phyloP scores from a whole-genome alignment of 2,797 vertebrate species.

The Hypotaenidia okinawae region DNA sequence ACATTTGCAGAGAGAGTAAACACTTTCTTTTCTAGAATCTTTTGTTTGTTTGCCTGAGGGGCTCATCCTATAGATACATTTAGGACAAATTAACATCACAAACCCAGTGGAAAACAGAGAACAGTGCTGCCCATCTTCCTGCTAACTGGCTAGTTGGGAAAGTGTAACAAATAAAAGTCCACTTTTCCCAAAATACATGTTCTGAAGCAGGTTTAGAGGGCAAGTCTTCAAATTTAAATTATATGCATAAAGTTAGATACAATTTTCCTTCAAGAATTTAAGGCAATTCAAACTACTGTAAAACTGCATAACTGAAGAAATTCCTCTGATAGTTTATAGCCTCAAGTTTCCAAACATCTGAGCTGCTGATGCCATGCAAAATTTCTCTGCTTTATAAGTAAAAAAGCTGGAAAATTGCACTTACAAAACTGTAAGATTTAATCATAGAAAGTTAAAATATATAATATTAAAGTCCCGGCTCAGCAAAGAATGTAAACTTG shows the following conservation, averaged over 20 bases:
- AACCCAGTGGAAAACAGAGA: not conserved
- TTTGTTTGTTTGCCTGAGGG: not conserved
- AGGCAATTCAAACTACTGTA: not conserved
- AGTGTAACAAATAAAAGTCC: not conserved
- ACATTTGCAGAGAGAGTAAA: not conserved
- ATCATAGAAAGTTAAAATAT: not conserved
- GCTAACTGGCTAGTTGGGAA: not conserved
- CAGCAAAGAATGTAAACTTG: slow-evolving; percentile 34
- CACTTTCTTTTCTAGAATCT: not conserved
- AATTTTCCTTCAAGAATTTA: not conserved
- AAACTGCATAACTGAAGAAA: slow-evolving; percentile 5
- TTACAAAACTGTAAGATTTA: not conserved
- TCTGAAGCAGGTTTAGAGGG: not conserved
- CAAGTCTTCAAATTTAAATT: not conserved
- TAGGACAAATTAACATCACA: not conserved
- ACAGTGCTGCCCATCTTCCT: not conserved
- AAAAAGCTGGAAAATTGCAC: not conserved
- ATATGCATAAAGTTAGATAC: not conserved
- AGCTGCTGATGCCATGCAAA: not conserved
- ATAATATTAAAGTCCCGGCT: not conserved
- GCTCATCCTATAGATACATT: rapidly evolving
- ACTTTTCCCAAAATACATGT: not conserved
- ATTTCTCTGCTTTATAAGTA: not conserved
- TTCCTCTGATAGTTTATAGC: not conserved
- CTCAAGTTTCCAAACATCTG: not conserved